Evolutionary conservation across 2,888 invertebrate genomes (phyloP).

Genomic region (Drosophila hamatofila): DNA sequence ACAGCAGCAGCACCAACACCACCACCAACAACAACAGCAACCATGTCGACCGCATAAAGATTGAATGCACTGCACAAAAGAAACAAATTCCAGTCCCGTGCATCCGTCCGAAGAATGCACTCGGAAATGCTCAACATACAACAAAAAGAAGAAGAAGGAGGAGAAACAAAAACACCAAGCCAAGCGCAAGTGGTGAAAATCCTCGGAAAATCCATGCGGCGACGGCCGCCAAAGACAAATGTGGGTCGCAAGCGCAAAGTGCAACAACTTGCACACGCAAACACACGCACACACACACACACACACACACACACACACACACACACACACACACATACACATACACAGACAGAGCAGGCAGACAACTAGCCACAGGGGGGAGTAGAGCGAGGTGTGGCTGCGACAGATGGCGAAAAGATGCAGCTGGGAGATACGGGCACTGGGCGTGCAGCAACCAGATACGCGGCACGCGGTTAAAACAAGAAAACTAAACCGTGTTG

Average conservation of each 20-base stretch:
- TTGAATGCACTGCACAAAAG: constrained; percentile 63
- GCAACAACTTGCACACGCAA: constrained; percentile 72
- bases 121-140: constrained; percentile 66
- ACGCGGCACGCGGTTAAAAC: constrained; percentile 48
- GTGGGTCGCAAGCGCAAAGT: constrained; percentile 79
- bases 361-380: constrained; percentile 20
- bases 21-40: constrained; percentile 14
- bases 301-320: constrained; percentile 33
- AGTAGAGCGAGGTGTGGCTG: neutral
- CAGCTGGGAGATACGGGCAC: constrained; percentile 50
- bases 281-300: constrained; percentile 46
- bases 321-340: constrained; percentile 48
- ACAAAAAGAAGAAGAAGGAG: constrained; percentile 5
- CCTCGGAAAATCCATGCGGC: constrained; percentile 71
- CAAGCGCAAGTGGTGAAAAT: constrained; percentile 59
- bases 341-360: constrained; percentile 14
- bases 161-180: constrained; percentile 27
- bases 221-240: constrained; percentile 72
- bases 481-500: constrained; percentile 48
- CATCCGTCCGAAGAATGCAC: constrained; percentile 56
- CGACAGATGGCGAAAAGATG: constrained; percentile 52
- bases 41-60: constrained; percentile 43
- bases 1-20: constrained; percentile 8
- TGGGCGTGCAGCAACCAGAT: constrained; percentile 31
- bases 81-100: constrained; percentile 60